Evolutionary conservation across 2,113 vertebrate species (phyloP), one percentile per base, ranked within the genome.

Genomic region (Vidua macroura): DNA sequence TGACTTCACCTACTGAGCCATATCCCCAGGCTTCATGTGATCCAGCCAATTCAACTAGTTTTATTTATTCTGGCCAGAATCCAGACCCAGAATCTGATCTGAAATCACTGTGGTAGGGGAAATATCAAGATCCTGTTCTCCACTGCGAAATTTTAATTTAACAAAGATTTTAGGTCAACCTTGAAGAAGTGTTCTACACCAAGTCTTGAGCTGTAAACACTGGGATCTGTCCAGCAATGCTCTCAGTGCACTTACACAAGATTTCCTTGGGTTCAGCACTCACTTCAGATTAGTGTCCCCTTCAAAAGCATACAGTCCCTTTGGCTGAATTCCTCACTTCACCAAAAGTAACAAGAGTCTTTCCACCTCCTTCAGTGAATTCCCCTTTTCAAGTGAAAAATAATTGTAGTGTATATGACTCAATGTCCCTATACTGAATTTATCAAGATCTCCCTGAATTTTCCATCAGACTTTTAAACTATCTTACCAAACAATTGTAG

Each of bases 401-500:
- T 30, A 53, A 33, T 81, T 78, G 80, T 43, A 78, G 18, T 46
- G 31, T 56, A 21, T 79, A 60, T 39, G 51, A 63, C 22, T 64
- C 6, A 19, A 33, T 58, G 27, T 83, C 23, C 30, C 55, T 70
- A 21, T 13, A 15, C 17, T 43, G 63, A 53, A 60, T 68, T 53
- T 72, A 55, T 48, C 33, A 81, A n/a, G 14, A 43, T 63, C 22
- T 44, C 27, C 39, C 14, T 3, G 19, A 46, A 44, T 70, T 76
- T 89, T 55, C 66, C 31, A 53, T 76, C 35, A 90, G 48, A 64
- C 64, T 93, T 81, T 81, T 64, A 88, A 87, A 82, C 51, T 77
- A 63, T 23, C 67, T 91, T 86, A 82, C 27, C 15, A 55, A 92
- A 88, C 83, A 56, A 82, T 95, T 96, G 84, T 39, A 92, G 79